These are phyloP conservation scores for Melinopterus prodromus DNA, from an alignment of 2,888 invertebrate genomes.

Conservation along the genomic window DNA sequence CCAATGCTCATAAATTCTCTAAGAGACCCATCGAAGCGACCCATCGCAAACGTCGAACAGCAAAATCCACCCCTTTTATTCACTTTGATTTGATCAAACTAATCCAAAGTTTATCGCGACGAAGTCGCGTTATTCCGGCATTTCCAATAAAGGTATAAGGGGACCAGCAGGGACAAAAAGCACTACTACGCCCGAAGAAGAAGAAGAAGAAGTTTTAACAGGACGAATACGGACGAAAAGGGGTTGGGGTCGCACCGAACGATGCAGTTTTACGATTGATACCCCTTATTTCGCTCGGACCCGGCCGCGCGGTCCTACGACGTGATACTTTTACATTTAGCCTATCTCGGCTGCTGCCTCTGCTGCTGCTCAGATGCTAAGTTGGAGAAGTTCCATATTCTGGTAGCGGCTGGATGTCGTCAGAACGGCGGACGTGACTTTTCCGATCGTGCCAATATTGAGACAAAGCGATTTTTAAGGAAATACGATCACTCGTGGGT, in stretches of 20 bases:
- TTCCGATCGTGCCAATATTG: slow-evolving; percentile 4
- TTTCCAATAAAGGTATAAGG: background rate
- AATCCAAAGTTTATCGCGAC: background rate
- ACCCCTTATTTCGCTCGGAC: background rate
- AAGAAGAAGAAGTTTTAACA: background rate
- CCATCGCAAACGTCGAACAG: background rate
- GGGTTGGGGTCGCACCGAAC: background rate
- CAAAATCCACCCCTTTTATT: background rate
- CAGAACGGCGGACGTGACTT: background rate
- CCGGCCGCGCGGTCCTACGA: background rate
- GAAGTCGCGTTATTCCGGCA: background rate
- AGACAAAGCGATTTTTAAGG: slow-evolving; percentile 4
- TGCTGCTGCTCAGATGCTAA: background rate
- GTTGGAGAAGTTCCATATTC: background rate
- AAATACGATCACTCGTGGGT: background rate
- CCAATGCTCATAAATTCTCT: too few relatives aligned
- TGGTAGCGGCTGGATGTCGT: background rate
- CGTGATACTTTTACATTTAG: slow-evolving; percentile 4
- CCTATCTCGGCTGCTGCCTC: background rate
- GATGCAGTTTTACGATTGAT: slow-evolving; percentile 4
- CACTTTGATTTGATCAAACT: background rate
- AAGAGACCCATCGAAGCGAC: background rate
- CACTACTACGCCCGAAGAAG: background rate
- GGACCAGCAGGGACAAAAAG: background rate
- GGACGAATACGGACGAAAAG: background rate